Evolutionary conservation across 2,113 vertebrate genomes (phyloP).

Genomic region (Siphamia tubifer): DNA sequence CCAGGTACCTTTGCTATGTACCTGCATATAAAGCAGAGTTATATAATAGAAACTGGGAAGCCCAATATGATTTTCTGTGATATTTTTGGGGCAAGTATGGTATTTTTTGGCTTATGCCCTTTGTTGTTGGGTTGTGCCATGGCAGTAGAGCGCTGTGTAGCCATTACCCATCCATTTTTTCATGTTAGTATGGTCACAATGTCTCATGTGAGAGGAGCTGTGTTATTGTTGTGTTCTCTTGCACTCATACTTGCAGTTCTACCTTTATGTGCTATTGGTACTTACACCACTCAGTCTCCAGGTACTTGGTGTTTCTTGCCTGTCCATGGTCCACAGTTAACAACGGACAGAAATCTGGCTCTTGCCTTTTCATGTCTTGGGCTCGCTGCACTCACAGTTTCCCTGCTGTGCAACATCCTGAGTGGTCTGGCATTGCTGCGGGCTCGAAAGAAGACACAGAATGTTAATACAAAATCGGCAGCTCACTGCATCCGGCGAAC

Average conservation of each 20-base stretch:
- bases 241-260: conserved; percentile 79
- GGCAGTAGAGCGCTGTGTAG: conserved; percentile 86
- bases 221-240: conserved; percentile 62
- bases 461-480: not conserved
- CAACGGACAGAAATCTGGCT: conserved; percentile 69
- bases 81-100: conserved; percentile 85
- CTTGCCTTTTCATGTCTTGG: conserved; percentile 83
- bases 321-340: conserved; percentile 45
- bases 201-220: conserved; percentile 60
- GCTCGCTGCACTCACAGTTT: conserved; percentile 75
- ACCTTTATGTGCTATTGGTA: conserved; percentile 78
- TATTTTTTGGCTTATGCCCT: conserved; percentile 85
- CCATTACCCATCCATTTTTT: conserved; percentile 83
- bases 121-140: conserved; percentile 84
- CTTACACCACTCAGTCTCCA: conserved; percentile 77
- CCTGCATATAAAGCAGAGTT: conserved; percentile 65
- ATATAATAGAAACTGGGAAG: not conserved
- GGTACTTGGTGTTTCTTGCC: conserved; percentile 87
- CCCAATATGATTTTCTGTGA: conserved; percentile 73
- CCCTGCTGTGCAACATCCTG: conserved; percentile 82
- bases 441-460: conserved; percentile 62
- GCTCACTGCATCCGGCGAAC: not conserved
- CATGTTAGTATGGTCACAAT: conserved; percentile 76
- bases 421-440: conserved; percentile 80
- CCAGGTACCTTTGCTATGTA: conserved; percentile 82